phyloP scores from a whole-genome alignment of 2,888 invertebrate species.

The Ochropleura leucogaster region DNA sequence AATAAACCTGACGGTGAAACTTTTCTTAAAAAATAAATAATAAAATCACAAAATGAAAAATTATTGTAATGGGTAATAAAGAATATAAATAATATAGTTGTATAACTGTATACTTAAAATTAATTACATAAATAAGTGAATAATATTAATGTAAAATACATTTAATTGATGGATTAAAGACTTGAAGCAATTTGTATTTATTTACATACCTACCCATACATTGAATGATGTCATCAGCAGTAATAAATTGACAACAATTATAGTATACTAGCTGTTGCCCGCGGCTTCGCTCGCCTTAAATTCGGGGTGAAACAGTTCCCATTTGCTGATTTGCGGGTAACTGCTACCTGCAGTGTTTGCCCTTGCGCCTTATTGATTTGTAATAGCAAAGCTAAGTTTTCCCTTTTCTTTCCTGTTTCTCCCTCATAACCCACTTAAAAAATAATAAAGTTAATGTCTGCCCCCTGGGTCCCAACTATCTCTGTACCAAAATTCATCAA shows the following conservation, averaged over 20 bases:
- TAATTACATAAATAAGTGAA: neutral
- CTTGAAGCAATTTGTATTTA: neutral
- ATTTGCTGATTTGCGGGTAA: no score
- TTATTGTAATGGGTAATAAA: slow-evolving; percentile 1
- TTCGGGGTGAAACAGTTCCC: no score
- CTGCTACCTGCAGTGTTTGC: no score
- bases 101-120: neutral
- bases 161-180: neutral
- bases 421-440: no score
- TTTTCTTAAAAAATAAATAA: neutral
- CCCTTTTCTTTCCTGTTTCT: no score
- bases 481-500: no score
- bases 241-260: neutral
- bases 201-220: neutral
- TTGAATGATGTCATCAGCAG: neutral
- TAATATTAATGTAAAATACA: neutral
- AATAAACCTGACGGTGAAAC: neutral
- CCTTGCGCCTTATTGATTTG: no score
- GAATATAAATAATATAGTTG: neutral
- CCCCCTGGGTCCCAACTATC: no score
- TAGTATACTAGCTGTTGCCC: no score
- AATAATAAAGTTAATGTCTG: no score
- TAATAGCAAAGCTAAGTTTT: no score
- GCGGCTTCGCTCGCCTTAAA: no score
- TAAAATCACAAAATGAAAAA: neutral